Percentiles rank a stretch among this genome's conserved stretches.
These are phyloP conservation scores for Manis crassicaudata DNA, from an alignment of 2,797 vertebrate species.

Conservation along the genomic window DNA sequence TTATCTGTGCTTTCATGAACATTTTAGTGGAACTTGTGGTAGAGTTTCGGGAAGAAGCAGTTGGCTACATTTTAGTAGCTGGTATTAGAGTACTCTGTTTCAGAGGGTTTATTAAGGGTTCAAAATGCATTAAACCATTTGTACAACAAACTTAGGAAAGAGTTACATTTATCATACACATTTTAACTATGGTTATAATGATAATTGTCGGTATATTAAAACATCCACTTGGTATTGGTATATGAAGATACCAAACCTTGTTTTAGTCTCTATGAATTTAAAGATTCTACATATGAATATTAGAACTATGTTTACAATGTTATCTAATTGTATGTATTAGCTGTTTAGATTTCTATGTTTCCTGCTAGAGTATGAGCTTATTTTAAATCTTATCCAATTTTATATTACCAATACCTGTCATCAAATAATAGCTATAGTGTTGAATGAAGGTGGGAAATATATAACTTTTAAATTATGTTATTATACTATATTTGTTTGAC, in stretches of 20 bases:
- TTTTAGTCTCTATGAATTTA: not conserved
- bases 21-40: not conserved
- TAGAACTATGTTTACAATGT: not conserved
- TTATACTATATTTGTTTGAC: not conserved
- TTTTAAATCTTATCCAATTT: conserved; percentile 2
- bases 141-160: not conserved
- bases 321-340: not conserved
- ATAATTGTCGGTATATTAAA: not conserved
- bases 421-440: not conserved
- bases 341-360: not conserved
- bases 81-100: not conserved
- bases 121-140: not conserved
- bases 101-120: not conserved
- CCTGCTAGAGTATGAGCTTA: not conserved
- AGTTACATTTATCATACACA: not conserved
- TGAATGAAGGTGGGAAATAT: not conserved
- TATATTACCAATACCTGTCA: not conserved
- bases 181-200: not conserved
- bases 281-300: not conserved
- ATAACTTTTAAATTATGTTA: not conserved
- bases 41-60: not conserved
- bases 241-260: not conserved
- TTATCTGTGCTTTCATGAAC: not conserved
- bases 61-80: not conserved
- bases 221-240: not conserved